Conservation (phyloP, 2,888 invertebrate genomes). For the Callinectes sapidus region DNA sequence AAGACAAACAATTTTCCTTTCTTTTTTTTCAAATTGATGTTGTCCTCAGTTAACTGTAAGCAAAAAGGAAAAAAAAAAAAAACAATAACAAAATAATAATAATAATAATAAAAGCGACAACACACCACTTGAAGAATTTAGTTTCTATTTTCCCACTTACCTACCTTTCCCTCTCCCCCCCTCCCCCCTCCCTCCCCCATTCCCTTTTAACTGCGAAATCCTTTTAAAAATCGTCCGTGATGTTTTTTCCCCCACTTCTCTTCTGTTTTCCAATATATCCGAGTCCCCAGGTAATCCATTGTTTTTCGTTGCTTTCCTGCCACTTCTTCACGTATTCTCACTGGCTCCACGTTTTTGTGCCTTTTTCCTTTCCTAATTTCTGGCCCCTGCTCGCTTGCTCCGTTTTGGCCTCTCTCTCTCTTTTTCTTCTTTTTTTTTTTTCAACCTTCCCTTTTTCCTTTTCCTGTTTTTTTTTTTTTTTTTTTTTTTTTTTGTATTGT, state of each 20-base stretch:
- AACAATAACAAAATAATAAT: too few species aligned
- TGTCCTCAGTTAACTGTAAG: neutral
- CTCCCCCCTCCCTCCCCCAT: too few species aligned
- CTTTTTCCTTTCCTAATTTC: neutral
- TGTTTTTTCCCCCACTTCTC: conserved; percentile 11
- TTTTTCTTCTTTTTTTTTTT: too few species aligned
- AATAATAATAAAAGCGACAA: too few species aligned
- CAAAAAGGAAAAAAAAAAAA: neutral
- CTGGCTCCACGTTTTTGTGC: neutral
- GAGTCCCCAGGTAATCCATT: neutral
- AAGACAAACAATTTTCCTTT: neutral
- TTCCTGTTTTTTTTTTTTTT: neutral
- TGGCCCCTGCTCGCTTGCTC: neutral
- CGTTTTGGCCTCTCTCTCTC: neutral
- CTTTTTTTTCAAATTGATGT: neutral
- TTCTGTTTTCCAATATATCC: neutral
- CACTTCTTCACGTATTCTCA: neutral
- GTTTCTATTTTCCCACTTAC: neutral
- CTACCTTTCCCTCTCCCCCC: too few species aligned
- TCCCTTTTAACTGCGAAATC: neutral
- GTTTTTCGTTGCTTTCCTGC: neutral
- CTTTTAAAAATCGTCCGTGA: neutral
- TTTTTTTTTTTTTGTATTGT: neutral
- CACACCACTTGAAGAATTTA: neutral
- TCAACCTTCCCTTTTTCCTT: neutral